Evolutionary conservation across 2,888 invertebrate species (phyloP).

Genomic region (Drosophila melanosoma): DNA sequence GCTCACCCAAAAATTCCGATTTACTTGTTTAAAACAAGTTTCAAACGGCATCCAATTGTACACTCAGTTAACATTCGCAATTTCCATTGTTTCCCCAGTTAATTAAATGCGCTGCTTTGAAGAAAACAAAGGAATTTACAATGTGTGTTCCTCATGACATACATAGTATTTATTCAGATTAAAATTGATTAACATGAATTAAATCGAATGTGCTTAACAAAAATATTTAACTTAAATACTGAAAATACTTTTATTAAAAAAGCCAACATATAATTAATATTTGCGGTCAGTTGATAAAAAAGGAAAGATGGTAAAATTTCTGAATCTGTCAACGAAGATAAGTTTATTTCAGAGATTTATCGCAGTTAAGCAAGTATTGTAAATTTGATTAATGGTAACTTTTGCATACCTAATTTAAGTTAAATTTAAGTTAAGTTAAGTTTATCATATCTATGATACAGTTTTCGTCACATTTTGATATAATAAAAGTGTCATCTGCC

Average conservation of each 20-base stretch:
- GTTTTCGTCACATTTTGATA: neutral
- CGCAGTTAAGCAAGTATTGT: neutral
- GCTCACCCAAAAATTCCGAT: conserved; percentile 11
- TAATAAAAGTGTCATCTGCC: neutral
- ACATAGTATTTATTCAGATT: neutral
- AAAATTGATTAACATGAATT: neutral
- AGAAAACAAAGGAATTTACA: neutral
- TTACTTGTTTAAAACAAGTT: conserved; percentile 24
- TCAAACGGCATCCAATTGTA: conserved; percentile 13
- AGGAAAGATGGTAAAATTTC: too few species aligned
- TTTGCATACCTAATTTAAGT: neutral
- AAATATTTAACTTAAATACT: neutral
- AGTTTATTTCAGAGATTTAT: neutral
- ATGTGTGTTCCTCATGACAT: neutral
- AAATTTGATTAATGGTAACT: neutral
- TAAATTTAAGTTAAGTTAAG: neutral
- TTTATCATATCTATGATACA: neutral
- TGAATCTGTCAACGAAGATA: neutral
- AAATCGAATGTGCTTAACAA: neutral
- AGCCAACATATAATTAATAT: neutral
- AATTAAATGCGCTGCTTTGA: conserved; percentile 47
- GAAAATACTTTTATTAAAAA: neutral
- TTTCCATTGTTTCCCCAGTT: conserved; percentile 49
- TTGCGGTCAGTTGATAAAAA: too few species aligned
- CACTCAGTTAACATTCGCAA: conserved; percentile 40